A percentile compares a stretch with the other conserved stretches of the same genome.
Evolutionary conservation across 2,113 vertebrate species (phyloP).

Genomic region (Laterallus jamaicensis): DNA sequence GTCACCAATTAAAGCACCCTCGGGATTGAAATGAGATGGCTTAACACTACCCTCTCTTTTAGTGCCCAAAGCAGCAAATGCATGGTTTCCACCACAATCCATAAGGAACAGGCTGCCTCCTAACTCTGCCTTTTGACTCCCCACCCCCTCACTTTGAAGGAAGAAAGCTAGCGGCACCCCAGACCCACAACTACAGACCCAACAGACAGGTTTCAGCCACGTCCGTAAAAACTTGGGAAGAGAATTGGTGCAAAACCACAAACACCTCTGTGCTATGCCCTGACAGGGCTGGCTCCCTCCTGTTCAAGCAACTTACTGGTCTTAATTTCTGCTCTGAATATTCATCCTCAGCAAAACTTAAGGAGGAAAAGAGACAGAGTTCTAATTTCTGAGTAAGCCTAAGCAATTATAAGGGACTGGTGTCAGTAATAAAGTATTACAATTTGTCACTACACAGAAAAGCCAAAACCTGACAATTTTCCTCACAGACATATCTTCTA

Average conservation of each 20-base stretch:
- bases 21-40: background rate
- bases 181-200: background rate
- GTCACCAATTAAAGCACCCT: background rate
- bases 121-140: background rate
- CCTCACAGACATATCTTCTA: background rate
- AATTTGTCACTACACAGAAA: background rate
- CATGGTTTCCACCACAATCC: background rate
- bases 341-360: background rate
- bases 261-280: background rate
- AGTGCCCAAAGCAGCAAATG: background rate
- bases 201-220: rapidly evolving
- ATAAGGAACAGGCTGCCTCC: background rate
- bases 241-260: background rate
- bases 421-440: background rate
- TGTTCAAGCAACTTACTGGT: background rate
- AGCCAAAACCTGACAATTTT: background rate
- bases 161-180: background rate
- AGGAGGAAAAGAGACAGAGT: background rate
- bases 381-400: background rate
- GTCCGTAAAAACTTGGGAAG: background rate
- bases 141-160: background rate
- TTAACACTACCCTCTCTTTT: background rate
- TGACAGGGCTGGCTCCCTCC: background rate
- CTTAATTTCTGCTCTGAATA: background rate
- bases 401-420: background rate